These are phyloP conservation scores for Notothenia coriiceps DNA, from an alignment of 2,113 vertebrate genomes.

Conservation along the genomic window DNA sequence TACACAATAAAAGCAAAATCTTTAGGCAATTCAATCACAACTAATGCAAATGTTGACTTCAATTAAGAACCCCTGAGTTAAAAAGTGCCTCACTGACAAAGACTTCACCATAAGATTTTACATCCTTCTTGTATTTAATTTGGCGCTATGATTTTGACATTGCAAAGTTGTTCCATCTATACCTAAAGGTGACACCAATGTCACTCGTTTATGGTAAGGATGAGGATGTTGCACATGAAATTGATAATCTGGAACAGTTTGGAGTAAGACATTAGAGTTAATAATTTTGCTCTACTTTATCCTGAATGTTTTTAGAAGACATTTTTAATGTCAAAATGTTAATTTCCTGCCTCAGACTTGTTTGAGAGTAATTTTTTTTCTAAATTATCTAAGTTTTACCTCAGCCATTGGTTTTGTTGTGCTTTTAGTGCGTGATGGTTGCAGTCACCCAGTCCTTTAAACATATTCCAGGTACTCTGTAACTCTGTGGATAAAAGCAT, in stretches of 20 bases:
- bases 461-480: background rate
- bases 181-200: background rate
- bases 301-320: background rate
- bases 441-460: background rate
- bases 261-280: background rate
- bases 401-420: background rate
- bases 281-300: background rate
- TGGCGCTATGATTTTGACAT: background rate
- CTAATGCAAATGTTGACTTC: background rate
- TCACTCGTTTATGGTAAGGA: background rate
- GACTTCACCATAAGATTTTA: background rate
- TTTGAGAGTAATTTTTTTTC: background rate
- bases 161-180: background rate
- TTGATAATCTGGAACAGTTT: background rate
- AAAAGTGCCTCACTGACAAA: background rate
- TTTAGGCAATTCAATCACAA: background rate
- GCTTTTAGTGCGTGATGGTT: background rate
- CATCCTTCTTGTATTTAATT: background rate
- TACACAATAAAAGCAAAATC: slow-evolving; percentile 7
- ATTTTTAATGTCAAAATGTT: background rate
- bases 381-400: background rate
- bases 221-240: background rate
- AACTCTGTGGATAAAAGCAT: slow-evolving; percentile 3
- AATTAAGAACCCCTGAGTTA: background rate
- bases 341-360: background rate